Conservation (phyloP, 1,140 invertebrate species). For the Potamilus streckersoni region DNA sequence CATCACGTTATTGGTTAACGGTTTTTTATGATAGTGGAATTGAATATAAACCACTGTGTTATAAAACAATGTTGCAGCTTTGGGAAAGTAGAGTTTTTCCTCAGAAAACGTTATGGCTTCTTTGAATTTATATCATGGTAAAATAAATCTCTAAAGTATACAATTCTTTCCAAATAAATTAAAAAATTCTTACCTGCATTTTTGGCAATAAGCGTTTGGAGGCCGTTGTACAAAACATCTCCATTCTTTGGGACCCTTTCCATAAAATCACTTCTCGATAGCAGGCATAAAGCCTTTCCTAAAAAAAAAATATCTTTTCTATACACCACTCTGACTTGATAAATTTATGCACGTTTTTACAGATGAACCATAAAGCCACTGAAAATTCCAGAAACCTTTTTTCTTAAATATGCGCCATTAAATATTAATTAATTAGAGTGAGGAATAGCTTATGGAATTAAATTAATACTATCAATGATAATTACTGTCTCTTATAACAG, state of each 20-base stretch:
- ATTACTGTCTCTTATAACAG: too few species aligned
- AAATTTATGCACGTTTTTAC: not conserved
- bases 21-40: too few species aligned
- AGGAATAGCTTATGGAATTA: not conserved
- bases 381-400: conserved; percentile 1
- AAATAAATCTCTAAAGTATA: too few species aligned
- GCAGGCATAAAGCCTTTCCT: conserved; percentile 90
- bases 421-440: conserved; percentile 2
- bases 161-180: too few species aligned
- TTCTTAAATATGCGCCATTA: conserved; percentile 6
- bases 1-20: too few species aligned
- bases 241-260: conserved; percentile 92
- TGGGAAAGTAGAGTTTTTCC: too few species aligned
- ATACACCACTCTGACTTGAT: not conserved
- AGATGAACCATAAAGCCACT: not conserved
- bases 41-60: too few species aligned
- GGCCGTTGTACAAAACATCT: conserved; percentile 92
- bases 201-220: conserved; percentile 81
- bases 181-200: conserved; percentile 31
- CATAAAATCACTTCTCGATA: conserved; percentile 89
- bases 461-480: not conserved
- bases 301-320: conserved; percentile 35
- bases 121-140: too few species aligned
- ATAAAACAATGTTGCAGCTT: too few species aligned
- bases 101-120: too few species aligned